phyloP scores from a whole-genome alignment of 2,113 vertebrate species.

The Coptodon rendalli region DNA sequence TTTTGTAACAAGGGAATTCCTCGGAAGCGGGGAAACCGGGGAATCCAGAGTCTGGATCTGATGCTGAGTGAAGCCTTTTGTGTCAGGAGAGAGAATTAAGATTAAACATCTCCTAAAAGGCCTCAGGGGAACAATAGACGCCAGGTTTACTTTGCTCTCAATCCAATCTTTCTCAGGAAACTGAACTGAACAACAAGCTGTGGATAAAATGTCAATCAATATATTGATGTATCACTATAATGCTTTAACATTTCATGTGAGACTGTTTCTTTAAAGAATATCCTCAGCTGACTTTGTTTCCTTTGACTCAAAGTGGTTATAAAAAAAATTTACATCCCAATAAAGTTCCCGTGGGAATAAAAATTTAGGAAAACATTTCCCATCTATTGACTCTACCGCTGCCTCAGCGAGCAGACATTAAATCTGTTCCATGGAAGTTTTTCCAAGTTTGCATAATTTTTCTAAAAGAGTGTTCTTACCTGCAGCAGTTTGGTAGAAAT shows the following conservation, averaged over 20 bases:
- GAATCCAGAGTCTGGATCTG: conserved; percentile 21
- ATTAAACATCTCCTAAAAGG: background rate
- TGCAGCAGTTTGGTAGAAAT: conserved; percentile 1
- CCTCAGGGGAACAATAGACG: background rate
- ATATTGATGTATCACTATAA: background rate
- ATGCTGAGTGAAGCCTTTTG: conserved; percentile 11
- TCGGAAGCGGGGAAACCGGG: conserved; percentile 21
- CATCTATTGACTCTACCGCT: background rate
- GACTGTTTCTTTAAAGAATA: background rate
- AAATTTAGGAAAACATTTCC: background rate
- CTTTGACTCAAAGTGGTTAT: background rate
- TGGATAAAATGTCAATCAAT: conserved; percentile 9
- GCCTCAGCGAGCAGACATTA: background rate
- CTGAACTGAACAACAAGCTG: background rate
- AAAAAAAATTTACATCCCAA: rapidly evolving
- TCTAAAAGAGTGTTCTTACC: background rate
- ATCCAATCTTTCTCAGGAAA: background rate
- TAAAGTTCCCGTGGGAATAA: background rate
- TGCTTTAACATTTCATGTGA: background rate
- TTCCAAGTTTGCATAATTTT: background rate
- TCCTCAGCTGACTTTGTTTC: background rate
- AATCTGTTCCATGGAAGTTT: background rate
- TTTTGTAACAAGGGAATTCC: conserved; percentile 43
- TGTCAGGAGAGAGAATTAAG: background rate
- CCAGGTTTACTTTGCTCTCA: background rate